Evolutionary conservation across 2,888 invertebrate species (phyloP), one percentile per base, ranked within the genome.

Genomic region (Zaprionus obscuricornis): DNA sequence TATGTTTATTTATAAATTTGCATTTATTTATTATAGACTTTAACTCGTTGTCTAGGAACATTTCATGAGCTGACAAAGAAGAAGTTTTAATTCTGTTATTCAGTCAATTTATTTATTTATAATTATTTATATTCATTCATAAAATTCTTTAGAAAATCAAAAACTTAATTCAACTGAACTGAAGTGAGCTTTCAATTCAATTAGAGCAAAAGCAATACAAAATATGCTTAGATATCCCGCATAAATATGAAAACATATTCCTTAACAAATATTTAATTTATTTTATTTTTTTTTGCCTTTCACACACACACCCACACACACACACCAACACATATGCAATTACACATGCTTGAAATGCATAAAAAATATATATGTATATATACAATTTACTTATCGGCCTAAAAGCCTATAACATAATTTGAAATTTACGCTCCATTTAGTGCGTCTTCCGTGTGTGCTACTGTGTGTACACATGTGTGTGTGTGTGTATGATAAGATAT

Each of bases 361-460:
- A 51, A 66, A 60, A 37, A 55, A 71, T n/a, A n/a, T n/a, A n/a
- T n/a, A n/a, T n/a, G n/a, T n/a, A n/a, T n/a, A n/a, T n/a, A 67
- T 59, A 58, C 57, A 75, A 68, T 75, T 75, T 75, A 62, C 66
- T 64, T 74, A 71, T 71, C 74, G 54, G 71, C 68, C 68, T 66
- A 75, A 75, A 78, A 67, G 75, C 72, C 69, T 74, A 60, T 47
- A 74, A 66, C 55, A 78, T 78, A 69, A 76, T 78, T 78, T 78
- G 69, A 74, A 72, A 78, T 78, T 75, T 72, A 76, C 69, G 74
- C 76, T 76, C 67, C 72, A 78, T 75, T 78, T 75, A 58, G 46
- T 56, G 14, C 14, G 51, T 36, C 27, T 33, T 34, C 29, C 11
- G 18, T 40, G 26, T 31, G n/a, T 27, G 18, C 33, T 20, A 22